These are phyloP conservation scores for Euspilapteryx auroguttella DNA, from an alignment of 2,888 invertebrate genomes.

Conservation along the genomic window DNA sequence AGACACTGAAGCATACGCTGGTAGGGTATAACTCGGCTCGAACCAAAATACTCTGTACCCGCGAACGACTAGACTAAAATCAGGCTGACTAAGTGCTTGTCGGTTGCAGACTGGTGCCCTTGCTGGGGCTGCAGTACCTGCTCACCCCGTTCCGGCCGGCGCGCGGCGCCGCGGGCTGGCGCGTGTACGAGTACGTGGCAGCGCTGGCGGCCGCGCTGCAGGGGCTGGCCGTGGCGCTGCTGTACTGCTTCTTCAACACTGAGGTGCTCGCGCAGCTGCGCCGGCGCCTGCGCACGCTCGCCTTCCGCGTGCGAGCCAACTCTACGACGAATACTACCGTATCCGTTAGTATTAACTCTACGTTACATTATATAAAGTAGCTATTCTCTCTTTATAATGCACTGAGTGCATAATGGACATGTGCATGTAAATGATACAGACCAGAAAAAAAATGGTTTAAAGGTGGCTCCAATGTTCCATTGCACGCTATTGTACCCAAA, in stretches of 20 bases:
- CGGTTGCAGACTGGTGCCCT: slow-evolving; percentile 70
- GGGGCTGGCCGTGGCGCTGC: slow-evolving; percentile 89
- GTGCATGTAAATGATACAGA: too few relatives aligned
- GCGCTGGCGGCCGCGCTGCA: slow-evolving; percentile 88
- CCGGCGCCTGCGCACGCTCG: slow-evolving; percentile 82
- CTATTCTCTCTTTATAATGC: too few relatives aligned
- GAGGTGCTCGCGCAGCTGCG: slow-evolving; percentile 90
- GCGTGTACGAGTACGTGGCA: slow-evolving; percentile 80
- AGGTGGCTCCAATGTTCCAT: too few relatives aligned
- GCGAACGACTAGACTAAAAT: too few relatives aligned
- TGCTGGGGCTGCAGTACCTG: slow-evolving; percentile 89
- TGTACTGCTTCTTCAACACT: slow-evolving; percentile 94
- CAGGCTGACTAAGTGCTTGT: background rate
- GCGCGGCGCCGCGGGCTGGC: slow-evolving; percentile 71
- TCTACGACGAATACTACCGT: slow-evolving; percentile 86
- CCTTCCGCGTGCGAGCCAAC: slow-evolving; percentile 78
- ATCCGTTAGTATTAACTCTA: slow-evolving; percentile 77
- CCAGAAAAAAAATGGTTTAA: too few relatives aligned
- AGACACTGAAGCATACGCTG: too few relatives aligned
- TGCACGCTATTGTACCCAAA: too few relatives aligned
- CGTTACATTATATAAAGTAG: too few relatives aligned
- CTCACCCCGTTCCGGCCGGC: slow-evolving; percentile 83
- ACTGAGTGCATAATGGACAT: too few relatives aligned
- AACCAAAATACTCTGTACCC: too few relatives aligned
- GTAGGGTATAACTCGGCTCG: too few relatives aligned